Evolutionary conservation across 2,797 vertebrate species (phyloP), one percentile per base, ranked within the genome.

Genomic region (Acestrorhynchus altus): DNA sequence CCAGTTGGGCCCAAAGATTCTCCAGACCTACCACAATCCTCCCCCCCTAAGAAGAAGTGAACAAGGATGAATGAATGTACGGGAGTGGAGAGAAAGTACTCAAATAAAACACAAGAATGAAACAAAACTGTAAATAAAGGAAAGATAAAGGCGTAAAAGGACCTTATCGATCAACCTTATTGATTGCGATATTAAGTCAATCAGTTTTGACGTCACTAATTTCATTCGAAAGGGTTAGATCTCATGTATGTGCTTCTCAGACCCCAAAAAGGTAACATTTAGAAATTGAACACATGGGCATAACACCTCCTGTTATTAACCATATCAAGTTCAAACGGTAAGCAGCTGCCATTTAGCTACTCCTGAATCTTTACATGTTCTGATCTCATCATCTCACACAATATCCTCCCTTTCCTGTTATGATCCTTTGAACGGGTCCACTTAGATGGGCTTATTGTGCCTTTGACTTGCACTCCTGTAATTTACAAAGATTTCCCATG

Each of bases 281-380:
- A 13, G n/a, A 2, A 8, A 12, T 35, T 3, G 42, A 13, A 11
- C 28, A 65, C 24, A 57, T 57, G 20, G 13, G 31, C 16, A 54
- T 56, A 5, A 35, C 13, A 8, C 31, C 3, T 35, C 18, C 28
- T 16, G 26, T 35, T 15, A 18, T 31, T 60, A 18, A 28, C 24
- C 16, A 26, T 28, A 57, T n/a, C 26, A n/a, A 8, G 57, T 31
- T 60, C 57, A 60, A 35, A 39, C 57, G 8, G 28, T 16, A 1
- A 31, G 8, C 15, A 8, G 16, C 28, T 60, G 28, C 31, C 20
- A 15, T n/a, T 9, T 28, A 60, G 16, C 22, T 44, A 28, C 44
- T 66, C 65, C 73, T 75, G 22, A 56, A 31, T 22, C 49, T 66
- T 44, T 66, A 5, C 61, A 66, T 46, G 61, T 56, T 39, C 22